Percentiles rank a stretch among this genome's conserved stretches.
Conservation (phyloP, 1,140 invertebrate species). For the Euura lappo region DNA sequence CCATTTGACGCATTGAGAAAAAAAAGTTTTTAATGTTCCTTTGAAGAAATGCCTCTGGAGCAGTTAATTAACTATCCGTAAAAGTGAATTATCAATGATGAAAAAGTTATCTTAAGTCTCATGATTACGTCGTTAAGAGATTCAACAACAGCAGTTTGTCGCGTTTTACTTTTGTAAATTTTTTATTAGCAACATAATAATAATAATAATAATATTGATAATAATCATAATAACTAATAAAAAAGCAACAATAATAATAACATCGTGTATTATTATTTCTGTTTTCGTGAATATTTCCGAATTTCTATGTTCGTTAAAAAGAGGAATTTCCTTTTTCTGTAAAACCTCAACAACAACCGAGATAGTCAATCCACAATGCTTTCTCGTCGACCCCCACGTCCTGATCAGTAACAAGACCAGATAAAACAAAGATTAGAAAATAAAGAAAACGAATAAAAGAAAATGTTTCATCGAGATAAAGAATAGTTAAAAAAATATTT, state of each 20-base stretch:
- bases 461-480: neutral
- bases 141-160: neutral
- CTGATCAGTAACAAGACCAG: neutral
- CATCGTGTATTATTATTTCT: neutral
- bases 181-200: neutral
- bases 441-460: neutral
- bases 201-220: no score
- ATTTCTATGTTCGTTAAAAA: neutral
- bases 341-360: neutral
- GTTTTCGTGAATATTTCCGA: neutral
- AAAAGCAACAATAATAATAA: neutral
- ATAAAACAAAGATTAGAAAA: neutral
- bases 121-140: neutral
- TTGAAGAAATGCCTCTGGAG: no score
- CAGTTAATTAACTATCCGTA: no score
- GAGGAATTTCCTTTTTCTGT: neutral
- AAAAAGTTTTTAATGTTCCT: no score
- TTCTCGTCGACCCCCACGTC: neutral
- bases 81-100: no score
- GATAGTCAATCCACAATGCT: neutral
- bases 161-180: neutral
- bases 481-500: neutral
- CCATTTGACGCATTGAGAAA: no score
- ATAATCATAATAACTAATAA: neutral
- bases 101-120: no score